Conservation (phyloP, 1,140 invertebrate species). For the Lysiphlebus fabarum region DNA sequence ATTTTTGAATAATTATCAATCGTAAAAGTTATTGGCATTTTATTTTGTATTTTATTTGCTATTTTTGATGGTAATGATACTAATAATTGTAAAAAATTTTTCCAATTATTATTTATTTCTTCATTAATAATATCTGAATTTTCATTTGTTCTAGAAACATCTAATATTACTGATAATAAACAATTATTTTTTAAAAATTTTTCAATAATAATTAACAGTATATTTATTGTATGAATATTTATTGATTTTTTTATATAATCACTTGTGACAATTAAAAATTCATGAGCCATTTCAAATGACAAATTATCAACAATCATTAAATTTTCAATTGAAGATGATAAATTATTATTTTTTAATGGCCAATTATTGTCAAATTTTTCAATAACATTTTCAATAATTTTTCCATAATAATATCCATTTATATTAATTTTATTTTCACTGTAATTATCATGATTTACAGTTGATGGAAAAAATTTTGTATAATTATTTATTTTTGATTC, state of each 20-base stretch:
- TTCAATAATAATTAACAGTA: constrained; percentile 51
- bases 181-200: constrained; percentile 59
- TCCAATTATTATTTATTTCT: constrained; percentile 49
- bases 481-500: constrained; percentile 36
- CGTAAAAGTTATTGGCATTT: constrained; percentile 60
- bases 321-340: constrained; percentile 43
- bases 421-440: constrained; percentile 47
- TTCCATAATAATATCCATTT: constrained; percentile 47
- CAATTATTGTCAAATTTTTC: constrained; percentile 57
- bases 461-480: constrained; percentile 57
- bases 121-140: constrained; percentile 29
- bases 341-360: constrained; percentile 45
- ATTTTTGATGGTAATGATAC: constrained; percentile 65
- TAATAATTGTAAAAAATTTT: constrained; percentile 60
- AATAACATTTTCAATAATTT: constrained; percentile 50
- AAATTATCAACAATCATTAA: constrained; percentile 58
- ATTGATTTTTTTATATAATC: constrained; percentile 51
- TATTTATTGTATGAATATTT: constrained; percentile 35
- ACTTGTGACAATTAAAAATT: constrained; percentile 53
- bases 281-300: constrained; percentile 51
- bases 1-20: constrained; percentile 59
- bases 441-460: constrained; percentile 61
- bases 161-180: constrained; percentile 55
- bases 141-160: constrained; percentile 34
- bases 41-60: constrained; percentile 61